phyloP scores from a whole-genome alignment of 2,797 vertebrate genomes.

The Chrysocyon brachyurus region DNA sequence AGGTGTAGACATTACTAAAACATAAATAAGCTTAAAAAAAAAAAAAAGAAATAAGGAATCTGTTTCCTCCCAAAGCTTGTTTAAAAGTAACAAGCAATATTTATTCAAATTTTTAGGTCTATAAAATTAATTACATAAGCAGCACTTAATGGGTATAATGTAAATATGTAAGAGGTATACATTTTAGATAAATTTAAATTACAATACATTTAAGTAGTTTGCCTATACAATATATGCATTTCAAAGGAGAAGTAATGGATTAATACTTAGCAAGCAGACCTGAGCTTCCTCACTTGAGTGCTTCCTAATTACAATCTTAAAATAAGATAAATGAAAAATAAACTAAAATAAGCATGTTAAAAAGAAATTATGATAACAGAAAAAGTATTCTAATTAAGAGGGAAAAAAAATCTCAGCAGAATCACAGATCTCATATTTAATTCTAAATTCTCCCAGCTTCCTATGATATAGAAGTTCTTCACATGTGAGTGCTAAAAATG shows the following conservation, averaged over 20 bases:
- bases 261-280: not conserved
- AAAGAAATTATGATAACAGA: not conserved
- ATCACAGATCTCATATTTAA: not conserved
- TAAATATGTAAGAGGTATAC: not conserved
- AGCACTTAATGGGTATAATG: not conserved
- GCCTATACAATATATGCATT: not conserved
- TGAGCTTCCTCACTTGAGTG: not conserved
- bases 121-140: constrained; percentile 7
- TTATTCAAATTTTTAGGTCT: constrained; percentile 17
- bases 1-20: not conserved
- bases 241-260: not conserved
- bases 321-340: not conserved
- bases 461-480: not conserved
- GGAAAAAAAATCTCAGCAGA: not conserved
- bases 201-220: not conserved
- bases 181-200: constrained; percentile 19
- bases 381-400: constrained; percentile 2
- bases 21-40: not conserved
- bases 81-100: constrained; percentile 46
- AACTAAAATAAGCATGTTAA: constrained; percentile 43
- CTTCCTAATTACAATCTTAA: constrained; percentile 33
- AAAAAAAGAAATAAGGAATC: not conserved
- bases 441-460: not conserved
- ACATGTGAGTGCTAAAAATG: not conserved
- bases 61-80: not conserved